Base-by-base conservation (phyloP, 37 sponge, comb jelly and placozoan species). In the Axinella damicornis region DNA sequence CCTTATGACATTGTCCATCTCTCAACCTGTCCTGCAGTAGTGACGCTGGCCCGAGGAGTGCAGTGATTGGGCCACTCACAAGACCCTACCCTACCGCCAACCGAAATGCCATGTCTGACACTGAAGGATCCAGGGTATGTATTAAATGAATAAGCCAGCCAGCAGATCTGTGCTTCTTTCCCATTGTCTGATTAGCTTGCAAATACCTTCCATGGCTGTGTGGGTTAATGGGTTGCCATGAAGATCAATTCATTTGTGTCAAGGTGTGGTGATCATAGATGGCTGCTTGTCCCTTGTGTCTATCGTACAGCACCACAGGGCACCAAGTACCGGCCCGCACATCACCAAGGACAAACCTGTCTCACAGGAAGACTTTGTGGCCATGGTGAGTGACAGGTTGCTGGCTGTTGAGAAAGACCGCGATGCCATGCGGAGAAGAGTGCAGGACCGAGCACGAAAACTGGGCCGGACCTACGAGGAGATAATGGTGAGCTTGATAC, bases 391-490 rank as follows among this genome's bases (percentile, higher is more conserved):
- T 0, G 90, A 90, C 69, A 79, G 90, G 32, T 69, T 90, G 19
- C 65, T 73, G 66, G 90, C 90, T 12, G 90, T 90, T 27, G 19
- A 30, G 5, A 78, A 84, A 31, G 88, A 92, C 38, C 64, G 93
- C 27, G 81, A 83, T 9, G 25, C 63, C 58, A 74, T 88, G 85
- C 80, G 53, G 63, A 61, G 75, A 57, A 41, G 66, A 62, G 93
- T 61, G 0, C 52, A 55, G 60, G 88, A 92, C 52, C 32, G 52
- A n/a, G 79, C 77, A 0, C 36, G 89, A 39, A 63, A 83, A 30
- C 62, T 62, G 69, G 84, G 84, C 5, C 60, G 53, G 63, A 71
- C 22, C 61, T 83, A 64, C 40, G 74, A 89, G 9, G 89, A 89
- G 0, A 89, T 89, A 36, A 89, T 89, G 89, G 84, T 83, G 19